phyloP scores from a whole-genome alignment of 2,113 vertebrate species.

The Microcebus tavaratra region DNA sequence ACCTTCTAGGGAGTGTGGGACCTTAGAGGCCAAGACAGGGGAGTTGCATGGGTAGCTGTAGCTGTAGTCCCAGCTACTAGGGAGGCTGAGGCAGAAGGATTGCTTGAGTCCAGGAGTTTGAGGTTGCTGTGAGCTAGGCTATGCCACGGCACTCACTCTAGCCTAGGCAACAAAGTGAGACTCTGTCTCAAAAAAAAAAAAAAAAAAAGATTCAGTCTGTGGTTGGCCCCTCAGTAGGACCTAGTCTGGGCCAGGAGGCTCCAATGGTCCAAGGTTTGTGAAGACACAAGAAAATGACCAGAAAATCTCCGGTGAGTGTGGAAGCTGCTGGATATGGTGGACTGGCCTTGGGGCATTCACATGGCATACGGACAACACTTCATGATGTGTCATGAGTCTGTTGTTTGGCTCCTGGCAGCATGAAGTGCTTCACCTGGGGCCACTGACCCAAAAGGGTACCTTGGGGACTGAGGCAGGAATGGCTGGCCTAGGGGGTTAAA shows the following conservation, averaged over 20 bases:
- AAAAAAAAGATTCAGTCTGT: no score
- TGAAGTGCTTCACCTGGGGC: not conserved
- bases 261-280: not conserved
- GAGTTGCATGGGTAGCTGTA: not conserved
- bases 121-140: no score
- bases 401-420: not conserved
- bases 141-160: no score
- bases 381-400: not conserved
- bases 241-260: no score
- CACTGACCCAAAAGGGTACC: not conserved
- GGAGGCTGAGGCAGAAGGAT: no score
- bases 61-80: no score
- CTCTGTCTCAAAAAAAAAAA: no score
- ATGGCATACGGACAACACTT: not conserved
- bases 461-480: not conserved
- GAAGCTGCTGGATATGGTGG: not conserved
- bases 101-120: no score
- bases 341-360: not conserved
- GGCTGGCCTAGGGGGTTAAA: not conserved
- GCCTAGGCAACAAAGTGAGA: no score
- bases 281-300: not conserved
- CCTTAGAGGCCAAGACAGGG: not conserved
- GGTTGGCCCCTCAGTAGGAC: no score
- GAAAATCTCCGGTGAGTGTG: slow-evolving; percentile 1
- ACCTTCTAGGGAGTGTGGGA: not conserved